Evolutionary conservation across 2,888 invertebrate genomes (phyloP).

Genomic region (Uloborus plumipes): DNA sequence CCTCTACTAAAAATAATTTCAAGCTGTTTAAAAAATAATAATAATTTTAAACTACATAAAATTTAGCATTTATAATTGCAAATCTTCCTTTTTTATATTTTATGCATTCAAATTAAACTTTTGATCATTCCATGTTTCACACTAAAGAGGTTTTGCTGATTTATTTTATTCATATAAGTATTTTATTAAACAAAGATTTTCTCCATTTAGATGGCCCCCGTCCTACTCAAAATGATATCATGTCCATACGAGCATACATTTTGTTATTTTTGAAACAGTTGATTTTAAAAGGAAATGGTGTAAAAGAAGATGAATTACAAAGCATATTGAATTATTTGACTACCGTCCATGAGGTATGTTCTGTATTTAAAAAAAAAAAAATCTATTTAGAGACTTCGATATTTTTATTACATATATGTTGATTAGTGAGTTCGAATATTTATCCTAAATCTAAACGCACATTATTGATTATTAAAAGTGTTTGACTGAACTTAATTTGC

Average conservation of each 20-base stretch:
- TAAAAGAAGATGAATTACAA: conserved; percentile 98
- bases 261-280: conserved; percentile 94
- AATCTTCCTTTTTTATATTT: not conserved
- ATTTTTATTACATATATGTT: too few species aligned
- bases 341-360: conserved; percentile 92
- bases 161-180: not conserved
- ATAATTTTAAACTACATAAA: too few species aligned
- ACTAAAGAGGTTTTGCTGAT: not conserved
- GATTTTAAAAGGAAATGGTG: conserved; percentile 96
- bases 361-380: conserved; percentile 6
- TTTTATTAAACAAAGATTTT: not conserved
- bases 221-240: conserved; percentile 93
- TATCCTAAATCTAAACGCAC: too few species aligned
- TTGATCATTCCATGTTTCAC: not conserved
- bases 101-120: not conserved
- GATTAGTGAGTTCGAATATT: too few species aligned
- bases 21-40: too few species aligned
- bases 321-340: conserved; percentile 97
- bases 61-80: too few species aligned
- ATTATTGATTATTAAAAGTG: too few species aligned
- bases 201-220: conserved; percentile 76
- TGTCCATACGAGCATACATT: conserved; percentile 94
- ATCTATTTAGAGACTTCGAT: too few species aligned
- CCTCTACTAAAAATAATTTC: too few species aligned
- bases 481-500: too few species aligned